Evolutionary conservation across 1,140 invertebrate species (phyloP).

Genomic region (Philotrypesis tridentata): DNA sequence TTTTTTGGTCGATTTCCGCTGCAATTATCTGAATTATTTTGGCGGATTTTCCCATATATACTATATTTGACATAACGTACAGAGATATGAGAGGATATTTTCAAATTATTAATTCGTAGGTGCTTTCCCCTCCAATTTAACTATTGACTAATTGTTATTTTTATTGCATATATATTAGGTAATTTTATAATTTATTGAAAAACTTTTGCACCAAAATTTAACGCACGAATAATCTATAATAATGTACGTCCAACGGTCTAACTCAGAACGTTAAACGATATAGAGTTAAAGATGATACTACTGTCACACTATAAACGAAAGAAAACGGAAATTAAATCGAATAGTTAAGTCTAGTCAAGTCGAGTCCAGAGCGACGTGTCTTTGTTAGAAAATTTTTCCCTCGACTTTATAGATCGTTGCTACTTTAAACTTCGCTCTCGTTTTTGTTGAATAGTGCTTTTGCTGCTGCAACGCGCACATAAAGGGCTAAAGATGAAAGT

Average conservation of each 20-base stretch:
- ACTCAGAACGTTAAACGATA: slow-evolving; percentile 5
- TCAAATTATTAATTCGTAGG: slow-evolving; percentile 6
- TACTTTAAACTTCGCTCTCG: not conserved
- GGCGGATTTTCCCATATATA: too few species aligned
- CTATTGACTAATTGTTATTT: slow-evolving; percentile 28
- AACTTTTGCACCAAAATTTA: slow-evolving; percentile 34
- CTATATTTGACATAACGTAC: slow-evolving; percentile 25
- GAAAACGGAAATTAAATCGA: slow-evolving; percentile 7
- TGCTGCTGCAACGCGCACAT: too few species aligned
- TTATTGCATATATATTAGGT: slow-evolving; percentile 25
- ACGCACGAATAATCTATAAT: too few species aligned
- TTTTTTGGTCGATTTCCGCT: too few species aligned
- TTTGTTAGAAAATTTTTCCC: slow-evolving; percentile 27
- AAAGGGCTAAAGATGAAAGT: too few species aligned
- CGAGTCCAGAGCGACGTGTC: slow-evolving; percentile 9
- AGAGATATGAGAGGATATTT: slow-evolving; percentile 22
- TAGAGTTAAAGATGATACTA: slow-evolving; percentile 19
- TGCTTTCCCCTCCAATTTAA: slow-evolving; percentile 1
- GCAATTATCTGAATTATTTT: too few species aligned
- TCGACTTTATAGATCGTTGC: slow-evolving; percentile 23
- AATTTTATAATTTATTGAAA: slow-evolving; percentile 34
- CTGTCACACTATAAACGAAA: not conserved
- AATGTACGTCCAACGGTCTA: slow-evolving; percentile 30
- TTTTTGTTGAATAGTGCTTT: too few species aligned
- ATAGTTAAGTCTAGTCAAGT: slow-evolving; percentile 46